Percentiles rank a stretch among this genome's conserved stretches.
phyloP scores from a whole-genome alignment of 2,113 vertebrate genomes.

The Cyprinodon tularosa region DNA sequence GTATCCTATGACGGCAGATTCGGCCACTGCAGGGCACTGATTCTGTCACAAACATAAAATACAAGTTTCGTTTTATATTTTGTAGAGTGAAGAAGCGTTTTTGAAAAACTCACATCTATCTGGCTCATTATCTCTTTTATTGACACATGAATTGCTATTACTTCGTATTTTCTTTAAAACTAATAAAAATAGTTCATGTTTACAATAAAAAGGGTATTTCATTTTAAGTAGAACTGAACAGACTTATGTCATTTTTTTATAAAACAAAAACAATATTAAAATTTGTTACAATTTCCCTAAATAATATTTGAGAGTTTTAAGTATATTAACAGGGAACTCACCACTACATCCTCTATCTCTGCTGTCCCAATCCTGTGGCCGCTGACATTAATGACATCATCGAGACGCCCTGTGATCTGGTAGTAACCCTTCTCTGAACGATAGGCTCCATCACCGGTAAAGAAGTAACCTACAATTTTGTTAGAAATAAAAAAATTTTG shows the following conservation, averaged over 20 bases:
- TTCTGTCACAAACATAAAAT: constrained; percentile 73
- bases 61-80: background rate
- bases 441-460: constrained; percentile 80
- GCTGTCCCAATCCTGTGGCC: constrained; percentile 83
- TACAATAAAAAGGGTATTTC: background rate
- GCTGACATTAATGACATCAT: constrained; percentile 84
- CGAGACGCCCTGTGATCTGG: constrained; percentile 83
- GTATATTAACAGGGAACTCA: constrained; percentile 45
- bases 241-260: too few relatives aligned
- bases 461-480: constrained; percentile 71
- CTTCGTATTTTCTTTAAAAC: background rate
- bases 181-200: background rate
- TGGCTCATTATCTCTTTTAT: too few relatives aligned
- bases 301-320: background rate
- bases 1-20: constrained; percentile 82
- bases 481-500: background rate
- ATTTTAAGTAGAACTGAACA: too few relatives aligned
- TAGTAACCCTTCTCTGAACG: constrained; percentile 81
- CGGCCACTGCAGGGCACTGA: constrained; percentile 77
- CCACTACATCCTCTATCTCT: constrained; percentile 83
- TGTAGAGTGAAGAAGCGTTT: background rate
- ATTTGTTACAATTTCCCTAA: background rate
- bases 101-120: background rate
- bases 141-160: background rate
- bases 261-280: background rate